Conservation (phyloP, 2,797 vertebrate species). For the Enteromius afrohamiltoni region DNA sequence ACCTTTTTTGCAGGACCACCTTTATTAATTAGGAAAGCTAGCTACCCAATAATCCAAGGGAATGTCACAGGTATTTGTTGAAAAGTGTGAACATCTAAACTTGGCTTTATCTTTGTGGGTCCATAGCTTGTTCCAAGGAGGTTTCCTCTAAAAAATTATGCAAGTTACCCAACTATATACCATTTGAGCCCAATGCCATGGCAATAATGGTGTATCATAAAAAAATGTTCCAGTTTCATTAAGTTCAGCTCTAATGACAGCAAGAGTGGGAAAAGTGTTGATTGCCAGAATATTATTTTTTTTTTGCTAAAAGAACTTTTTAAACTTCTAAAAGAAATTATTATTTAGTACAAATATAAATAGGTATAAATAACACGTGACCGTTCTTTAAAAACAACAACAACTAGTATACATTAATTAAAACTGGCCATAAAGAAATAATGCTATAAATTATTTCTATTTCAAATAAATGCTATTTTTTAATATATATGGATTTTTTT, state of each 20-base stretch:
- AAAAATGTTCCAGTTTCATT: slow-evolving; percentile 13
- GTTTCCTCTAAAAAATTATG: not conserved
- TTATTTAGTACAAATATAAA: not conserved
- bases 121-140: slow-evolving; percentile 4
- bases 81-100: slow-evolving; percentile 4
- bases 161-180: not conserved
- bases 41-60: not conserved
- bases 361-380: not conserved
- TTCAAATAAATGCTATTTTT: not conserved
- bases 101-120: slow-evolving; percentile 3
- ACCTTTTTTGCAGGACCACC: not conserved
- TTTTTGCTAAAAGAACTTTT: not conserved
- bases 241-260: not conserved
- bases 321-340: too few species aligned
- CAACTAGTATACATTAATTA: not conserved
- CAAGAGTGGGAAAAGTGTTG: not conserved
- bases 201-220: not conserved
- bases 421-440: not conserved
- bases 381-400: not conserved
- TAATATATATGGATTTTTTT: not conserved
- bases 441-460: not conserved
- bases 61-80: not conserved
- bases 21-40: not conserved
- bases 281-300: not conserved
- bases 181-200: slow-evolving; percentile 1